Evolutionary conservation across 2,888 invertebrate species (phyloP).

Genomic region (Gibbula magus): DNA sequence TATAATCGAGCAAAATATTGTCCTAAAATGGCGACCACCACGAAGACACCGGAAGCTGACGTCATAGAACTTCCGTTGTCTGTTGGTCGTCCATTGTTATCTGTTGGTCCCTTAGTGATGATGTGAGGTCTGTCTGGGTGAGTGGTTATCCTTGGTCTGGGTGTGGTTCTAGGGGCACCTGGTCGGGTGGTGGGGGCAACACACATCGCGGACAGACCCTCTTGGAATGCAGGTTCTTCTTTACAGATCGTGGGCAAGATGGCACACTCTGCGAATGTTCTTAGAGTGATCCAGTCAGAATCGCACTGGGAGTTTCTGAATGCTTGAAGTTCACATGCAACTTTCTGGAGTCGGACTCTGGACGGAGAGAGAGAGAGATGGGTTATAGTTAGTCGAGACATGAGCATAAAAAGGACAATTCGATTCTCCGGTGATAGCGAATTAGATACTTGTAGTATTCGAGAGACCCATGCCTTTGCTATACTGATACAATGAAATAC

Average conservation of each 20-base stretch:
- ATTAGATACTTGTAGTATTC: no score
- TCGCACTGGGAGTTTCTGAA: constrained; percentile 30
- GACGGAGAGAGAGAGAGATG: not conserved
- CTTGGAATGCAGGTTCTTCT: constrained; percentile 7
- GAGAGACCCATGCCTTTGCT: not conserved
- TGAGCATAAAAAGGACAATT: not conserved
- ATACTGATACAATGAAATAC: not conserved
- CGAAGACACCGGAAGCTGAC: not conserved
- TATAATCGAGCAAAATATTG: no score
- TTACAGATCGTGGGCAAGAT: constrained; percentile 37
- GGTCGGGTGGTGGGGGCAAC: not conserved
- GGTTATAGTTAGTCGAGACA: not conserved
- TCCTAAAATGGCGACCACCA: not conserved
- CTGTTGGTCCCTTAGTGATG: not conserved
- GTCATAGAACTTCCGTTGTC: not conserved
- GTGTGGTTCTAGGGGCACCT: not conserved
- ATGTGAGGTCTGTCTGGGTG: not conserved
- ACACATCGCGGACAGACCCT: constrained; percentile 1
- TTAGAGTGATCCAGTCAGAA: constrained; percentile 1
- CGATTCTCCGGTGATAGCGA: no score
- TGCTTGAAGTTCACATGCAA: constrained; percentile 40
- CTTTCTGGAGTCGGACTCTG: constrained; percentile 39
- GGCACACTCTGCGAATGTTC: constrained; percentile 37
- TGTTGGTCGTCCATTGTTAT: not conserved
- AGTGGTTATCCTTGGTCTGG: not conserved